Evolutionary conservation across 2,113 vertebrate genomes (phyloP), one percentile per base, ranked within the genome.

Genomic region (Oceanodroma tethys): DNA sequence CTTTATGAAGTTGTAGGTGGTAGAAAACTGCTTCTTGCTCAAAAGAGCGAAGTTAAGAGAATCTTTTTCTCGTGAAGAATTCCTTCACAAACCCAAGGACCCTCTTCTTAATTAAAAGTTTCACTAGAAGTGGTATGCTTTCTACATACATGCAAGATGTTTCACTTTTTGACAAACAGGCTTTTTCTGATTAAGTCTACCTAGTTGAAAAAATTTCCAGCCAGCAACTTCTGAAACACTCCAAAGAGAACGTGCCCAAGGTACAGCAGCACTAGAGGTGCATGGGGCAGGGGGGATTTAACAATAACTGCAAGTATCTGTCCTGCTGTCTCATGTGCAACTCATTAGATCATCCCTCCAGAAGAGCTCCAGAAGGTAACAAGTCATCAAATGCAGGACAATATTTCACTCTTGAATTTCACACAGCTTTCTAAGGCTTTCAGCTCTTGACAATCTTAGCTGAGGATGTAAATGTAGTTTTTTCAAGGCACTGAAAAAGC

Each of bases 1-100:
- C 92, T 87, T 94, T 81, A 94, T 90, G 50, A 95, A 95, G 62
- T 18, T 78, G 48, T 59, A 81, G 87, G 82, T 81, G 88, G 71
- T 26, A 74, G 63, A 92, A 93, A 96, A 81, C 40, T 48, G n/a
- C 20, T 92, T 88, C 76, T 83, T 84, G 58, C 43, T 93, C 40
- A 81, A 58, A 88, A 68, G 56, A 88, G 53, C 27, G 79, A 74
- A 73, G 52, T 47, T 17, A n/a, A 45, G 29, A 88, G 6, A 65
- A 43, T 65, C 2, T 26, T 62, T 59, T 68, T 55, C 32, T 60
- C 7, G 0, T 72, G 11, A n/a, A 60, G 18, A 85, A 85, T 34
- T 52, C n/a, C 36, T 22, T 56, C 4, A 3, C 7, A 21, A 94
- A 56, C 17, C 5, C 47, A 56, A 75, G 36, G 30, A 76, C n/a